These are phyloP conservation scores for Atethmia centrago DNA, from an alignment of 2,888 invertebrate species.

Conservation along the genomic window DNA sequence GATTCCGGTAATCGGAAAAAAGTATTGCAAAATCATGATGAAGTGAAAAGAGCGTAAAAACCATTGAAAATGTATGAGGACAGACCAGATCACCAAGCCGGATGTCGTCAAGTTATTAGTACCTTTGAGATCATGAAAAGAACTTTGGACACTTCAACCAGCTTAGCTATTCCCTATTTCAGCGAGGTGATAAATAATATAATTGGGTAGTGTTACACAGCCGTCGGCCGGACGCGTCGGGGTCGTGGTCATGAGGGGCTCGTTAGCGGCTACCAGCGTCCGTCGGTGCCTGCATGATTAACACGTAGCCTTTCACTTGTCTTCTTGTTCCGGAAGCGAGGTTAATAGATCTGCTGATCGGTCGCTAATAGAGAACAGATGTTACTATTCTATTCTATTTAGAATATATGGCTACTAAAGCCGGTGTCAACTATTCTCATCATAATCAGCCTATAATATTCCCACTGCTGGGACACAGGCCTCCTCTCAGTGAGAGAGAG, in stretches of 20 bases:
- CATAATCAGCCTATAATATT: too few relatives aligned
- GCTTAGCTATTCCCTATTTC: conserved; percentile 5
- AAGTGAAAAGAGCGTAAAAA: neutral
- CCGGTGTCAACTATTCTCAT: too few relatives aligned
- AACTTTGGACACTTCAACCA: conserved; percentile 12
- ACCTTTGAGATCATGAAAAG: neutral
- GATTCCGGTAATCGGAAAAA: neutral
- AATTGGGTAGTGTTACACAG: conserved; percentile 41
- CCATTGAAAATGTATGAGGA: neutral
- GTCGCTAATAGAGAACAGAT: neutral
- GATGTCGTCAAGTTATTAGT: neutral
- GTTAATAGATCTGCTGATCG: conserved; percentile 24
- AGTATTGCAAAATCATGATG: neutral
- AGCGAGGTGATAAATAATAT: conserved; percentile 41
- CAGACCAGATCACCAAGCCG: neutral
- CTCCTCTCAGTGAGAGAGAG: too few relatives aligned
- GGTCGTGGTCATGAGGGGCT: conserved; percentile 56
- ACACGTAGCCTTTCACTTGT: conserved; percentile 36
- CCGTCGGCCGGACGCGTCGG: conserved; percentile 17
- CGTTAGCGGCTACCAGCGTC: conserved; percentile 58
- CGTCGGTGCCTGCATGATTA: conserved; percentile 54
- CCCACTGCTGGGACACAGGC: too few relatives aligned
- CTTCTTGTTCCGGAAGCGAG: conserved; percentile 19
- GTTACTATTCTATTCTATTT: too few relatives aligned
- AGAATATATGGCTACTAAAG: too few relatives aligned